A percentile compares a stretch with the other conserved stretches of the same genome.
Conservation (phyloP, 2,797 vertebrate genomes). For the Artibeus lituratus region DNA sequence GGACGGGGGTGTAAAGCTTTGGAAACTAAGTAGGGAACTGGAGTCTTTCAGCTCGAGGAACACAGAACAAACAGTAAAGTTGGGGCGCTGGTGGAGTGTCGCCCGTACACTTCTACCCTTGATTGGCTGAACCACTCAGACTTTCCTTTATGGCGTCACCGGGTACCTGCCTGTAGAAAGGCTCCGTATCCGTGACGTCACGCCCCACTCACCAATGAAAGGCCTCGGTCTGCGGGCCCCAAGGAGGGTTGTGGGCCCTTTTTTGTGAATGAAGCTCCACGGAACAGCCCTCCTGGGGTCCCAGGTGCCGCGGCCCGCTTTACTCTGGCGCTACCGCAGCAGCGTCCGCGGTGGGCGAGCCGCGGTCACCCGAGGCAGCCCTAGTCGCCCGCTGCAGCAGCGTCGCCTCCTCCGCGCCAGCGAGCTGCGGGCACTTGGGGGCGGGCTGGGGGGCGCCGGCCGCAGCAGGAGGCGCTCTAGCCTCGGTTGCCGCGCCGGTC, state of each 20-base stretch:
- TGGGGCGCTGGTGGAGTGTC: not conserved
- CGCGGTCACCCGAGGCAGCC: not conserved
- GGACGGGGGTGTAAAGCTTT: not conserved
- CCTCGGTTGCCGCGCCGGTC: not conserved
- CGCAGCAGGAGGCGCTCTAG: constrained; percentile 42
- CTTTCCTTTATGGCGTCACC: constrained; percentile 75
- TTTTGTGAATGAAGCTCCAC: constrained; percentile 77
- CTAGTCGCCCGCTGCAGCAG: not conserved
- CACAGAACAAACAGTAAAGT: not conserved
- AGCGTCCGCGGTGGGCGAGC: not conserved
- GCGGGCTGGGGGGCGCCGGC: constrained; percentile 12
- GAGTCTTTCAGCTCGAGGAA: rapidly evolving
- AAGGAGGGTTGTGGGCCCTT: constrained; percentile 71
- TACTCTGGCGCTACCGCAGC: not conserved
- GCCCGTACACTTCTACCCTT: not conserved
- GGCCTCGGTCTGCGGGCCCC: constrained; percentile 32
- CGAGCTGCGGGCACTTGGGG: constrained; percentile 26
- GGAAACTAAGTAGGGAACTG: too few relatives aligned
- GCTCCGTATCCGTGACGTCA: constrained; percentile 67
- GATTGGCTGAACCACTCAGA: constrained; percentile 63
- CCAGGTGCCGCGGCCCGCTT: not conserved
- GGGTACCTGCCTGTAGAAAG: constrained; percentile 67
- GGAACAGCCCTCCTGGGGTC: constrained; percentile 53
- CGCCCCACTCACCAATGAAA: constrained; percentile 44
- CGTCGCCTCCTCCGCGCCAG: not conserved